A percentile compares a stretch with the other conserved stretches of the same genome.
phyloP scores from a whole-genome alignment of 2,113 vertebrate species.

The Planiliza haematocheilus region DNA sequence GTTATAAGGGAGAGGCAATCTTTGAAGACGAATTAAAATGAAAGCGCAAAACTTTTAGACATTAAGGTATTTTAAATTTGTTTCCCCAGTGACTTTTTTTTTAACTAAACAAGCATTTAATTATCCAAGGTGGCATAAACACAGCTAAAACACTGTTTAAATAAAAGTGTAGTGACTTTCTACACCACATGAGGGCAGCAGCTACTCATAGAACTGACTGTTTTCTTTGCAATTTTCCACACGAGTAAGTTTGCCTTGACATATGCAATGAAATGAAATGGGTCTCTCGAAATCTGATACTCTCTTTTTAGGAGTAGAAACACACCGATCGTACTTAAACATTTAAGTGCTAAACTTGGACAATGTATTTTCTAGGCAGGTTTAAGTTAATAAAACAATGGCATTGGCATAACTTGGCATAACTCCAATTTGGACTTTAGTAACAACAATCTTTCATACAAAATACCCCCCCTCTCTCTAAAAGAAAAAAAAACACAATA shows the following conservation, averaged over 20 bases:
- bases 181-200: constrained; percentile 74
- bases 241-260: constrained; percentile 6
- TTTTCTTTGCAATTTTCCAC: neutral
- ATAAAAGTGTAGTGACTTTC: constrained; percentile 44
- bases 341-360: constrained; percentile 71
- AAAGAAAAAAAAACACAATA: constrained; percentile 49
- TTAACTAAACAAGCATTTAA: neutral
- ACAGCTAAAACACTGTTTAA: constrained; percentile 83
- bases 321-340: constrained; percentile 55
- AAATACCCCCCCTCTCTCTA: constrained; percentile 57
- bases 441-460: constrained; percentile 61
- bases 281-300: neutral
- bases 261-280: constrained; percentile 19
- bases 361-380: constrained; percentile 49
- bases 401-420: constrained; percentile 42
- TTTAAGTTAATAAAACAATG: constrained; percentile 55
- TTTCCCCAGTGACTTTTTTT: neutral
- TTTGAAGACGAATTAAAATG: constrained; percentile 21
- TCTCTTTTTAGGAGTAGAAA: constrained; percentile 24
- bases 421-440: constrained; percentile 63
- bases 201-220: constrained; percentile 20
- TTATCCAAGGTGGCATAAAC: constrained; percentile 17
- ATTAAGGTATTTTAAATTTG: neutral
- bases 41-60: constrained; percentile 8
- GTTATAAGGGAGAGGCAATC: constrained; percentile 3